These are phyloP conservation scores for Colinus virginianus DNA, from an alignment of 2,113 vertebrate genomes.

Conservation along the genomic window DNA sequence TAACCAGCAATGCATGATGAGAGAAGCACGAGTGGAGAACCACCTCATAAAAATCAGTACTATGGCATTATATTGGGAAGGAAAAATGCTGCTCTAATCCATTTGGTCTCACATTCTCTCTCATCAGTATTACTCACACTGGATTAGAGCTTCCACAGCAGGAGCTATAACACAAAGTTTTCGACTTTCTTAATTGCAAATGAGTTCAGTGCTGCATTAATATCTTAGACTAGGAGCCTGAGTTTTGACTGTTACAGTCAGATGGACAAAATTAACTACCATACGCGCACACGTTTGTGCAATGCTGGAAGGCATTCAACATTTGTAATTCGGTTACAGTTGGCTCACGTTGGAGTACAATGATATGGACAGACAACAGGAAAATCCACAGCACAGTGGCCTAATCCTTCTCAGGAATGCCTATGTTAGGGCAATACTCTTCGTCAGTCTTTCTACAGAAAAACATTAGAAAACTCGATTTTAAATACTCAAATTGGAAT, in stretches of 20 bases:
- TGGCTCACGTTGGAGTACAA: not conserved
- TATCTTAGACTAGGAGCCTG: not conserved
- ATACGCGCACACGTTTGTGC: accelerated
- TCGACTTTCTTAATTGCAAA: not conserved
- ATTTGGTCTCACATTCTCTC: not conserved
- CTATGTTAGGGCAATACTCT: not conserved
- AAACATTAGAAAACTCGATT: not conserved
- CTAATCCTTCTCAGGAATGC: not conserved
- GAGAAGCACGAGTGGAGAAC: not conserved
- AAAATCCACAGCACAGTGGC: accelerated
- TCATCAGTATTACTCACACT: not conserved
- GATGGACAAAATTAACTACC: not conserved
- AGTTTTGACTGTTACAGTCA: not conserved
- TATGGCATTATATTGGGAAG: not conserved
- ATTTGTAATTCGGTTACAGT: not conserved
- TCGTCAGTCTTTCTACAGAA: not conserved
- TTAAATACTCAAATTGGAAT: not conserved
- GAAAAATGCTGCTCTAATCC: not conserved
- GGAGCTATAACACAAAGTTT: not conserved
- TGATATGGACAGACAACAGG: not conserved
- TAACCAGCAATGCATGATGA: constrained; percentile 24
- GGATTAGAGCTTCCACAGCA: not conserved
- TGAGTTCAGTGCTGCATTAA: not conserved
- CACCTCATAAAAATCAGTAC: not conserved
- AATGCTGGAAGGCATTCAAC: not conserved